Conservation (phyloP, 2,888 invertebrate genomes). For the Harpagoxenus sublaevis region DNA sequence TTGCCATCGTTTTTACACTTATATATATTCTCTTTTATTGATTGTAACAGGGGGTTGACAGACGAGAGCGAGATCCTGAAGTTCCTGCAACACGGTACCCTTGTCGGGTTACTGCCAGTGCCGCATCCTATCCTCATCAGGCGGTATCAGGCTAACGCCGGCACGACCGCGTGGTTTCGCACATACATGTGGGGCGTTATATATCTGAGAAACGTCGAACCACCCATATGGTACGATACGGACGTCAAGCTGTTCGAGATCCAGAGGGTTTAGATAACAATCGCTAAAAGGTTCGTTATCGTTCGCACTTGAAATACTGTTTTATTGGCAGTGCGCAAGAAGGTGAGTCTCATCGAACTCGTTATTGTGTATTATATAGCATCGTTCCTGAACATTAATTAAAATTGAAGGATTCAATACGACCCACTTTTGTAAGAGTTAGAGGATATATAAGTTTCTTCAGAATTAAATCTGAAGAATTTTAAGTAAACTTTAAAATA, state of each 20-base stretch:
- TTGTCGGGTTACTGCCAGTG: slow-evolving; percentile 98
- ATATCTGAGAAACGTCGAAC: slow-evolving; percentile 98
- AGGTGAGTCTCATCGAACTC: slow-evolving; percentile 45
- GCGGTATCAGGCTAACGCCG: slow-evolving; percentile 99
- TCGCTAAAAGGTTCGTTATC: slow-evolving; percentile 34
- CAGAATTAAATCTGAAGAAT: background rate
- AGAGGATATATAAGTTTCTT: background rate
- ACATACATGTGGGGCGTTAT: slow-evolving; percentile 99
- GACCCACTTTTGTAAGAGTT: slow-evolving; percentile 7
- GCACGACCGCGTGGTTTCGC: slow-evolving; percentile 99
- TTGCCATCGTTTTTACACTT: slow-evolving; percentile 66
- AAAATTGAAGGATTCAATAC: background rate
- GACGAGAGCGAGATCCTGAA: slow-evolving; percentile 99
- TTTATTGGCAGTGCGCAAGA: slow-evolving; percentile 56
- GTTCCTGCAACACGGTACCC: slow-evolving; percentile 99
- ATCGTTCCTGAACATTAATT: slow-evolving; percentile 39
- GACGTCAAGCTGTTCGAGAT: slow-evolving; percentile 99
- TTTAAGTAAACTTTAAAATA: slow-evolving; percentile 7
- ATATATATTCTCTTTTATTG: slow-evolving; percentile 21
- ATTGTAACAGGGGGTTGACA: slow-evolving; percentile 93
- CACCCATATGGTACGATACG: slow-evolving; percentile 99
- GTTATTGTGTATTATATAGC: slow-evolving; percentile 43
- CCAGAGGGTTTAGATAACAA: slow-evolving; percentile 92
- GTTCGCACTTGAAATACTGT: slow-evolving; percentile 55
- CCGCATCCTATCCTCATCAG: slow-evolving; percentile 99